Base-by-base conservation (phyloP, 2,113 vertebrate species). In the Gavialis gangeticus region DNA sequence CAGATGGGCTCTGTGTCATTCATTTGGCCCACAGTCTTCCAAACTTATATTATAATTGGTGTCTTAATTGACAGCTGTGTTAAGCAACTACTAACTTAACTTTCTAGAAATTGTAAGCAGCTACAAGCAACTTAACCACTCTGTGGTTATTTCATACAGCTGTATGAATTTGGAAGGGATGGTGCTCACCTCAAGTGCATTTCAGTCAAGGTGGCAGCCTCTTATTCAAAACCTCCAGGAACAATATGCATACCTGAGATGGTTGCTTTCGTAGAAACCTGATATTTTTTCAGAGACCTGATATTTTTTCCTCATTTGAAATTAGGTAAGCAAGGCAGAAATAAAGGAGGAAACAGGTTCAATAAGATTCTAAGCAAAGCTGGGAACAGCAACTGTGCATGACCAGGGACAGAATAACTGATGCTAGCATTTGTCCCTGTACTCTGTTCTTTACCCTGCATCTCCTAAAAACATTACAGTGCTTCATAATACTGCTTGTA, bases 401-500 rank as follows among this genome's bases (percentile, higher is more conserved):
- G 37, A 4, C 75, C 58, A 22, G 14, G 57, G 79, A 12, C 76
- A 87, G 46, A 54, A 75, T 1, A 58, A 16, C 4, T 57, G 34
- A 57, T 6, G 9, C 3, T 0, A 76, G 7, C 15, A 54, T 59
- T 27, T 12, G 19, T 3, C 46, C 64, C 30, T 10, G 1, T 25
- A n/a, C 24, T 16, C 78, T 21, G 3, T 59, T 21, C 83, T 54
- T 64, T 1, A 0, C 66, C 34, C 14, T 18, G 58, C 30, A 83
- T 78, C 67, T 54, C 46, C 21, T 54, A 54, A 84, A n/a, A 12
- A 63, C 58, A 64, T 5, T 10, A 73, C 55, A 78, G 10, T 28
- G 62, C 89, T 95, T 84, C 21, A 76, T 60, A 79, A 69, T 75
- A 91, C 18, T 83, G 62, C 76, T 24, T 92, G 34, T 66, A 67